Evolutionary conservation across 2,888 invertebrate genomes (phyloP), one percentile per base, ranked within the genome.

Genomic region (Eupithecia centaureata): DNA sequence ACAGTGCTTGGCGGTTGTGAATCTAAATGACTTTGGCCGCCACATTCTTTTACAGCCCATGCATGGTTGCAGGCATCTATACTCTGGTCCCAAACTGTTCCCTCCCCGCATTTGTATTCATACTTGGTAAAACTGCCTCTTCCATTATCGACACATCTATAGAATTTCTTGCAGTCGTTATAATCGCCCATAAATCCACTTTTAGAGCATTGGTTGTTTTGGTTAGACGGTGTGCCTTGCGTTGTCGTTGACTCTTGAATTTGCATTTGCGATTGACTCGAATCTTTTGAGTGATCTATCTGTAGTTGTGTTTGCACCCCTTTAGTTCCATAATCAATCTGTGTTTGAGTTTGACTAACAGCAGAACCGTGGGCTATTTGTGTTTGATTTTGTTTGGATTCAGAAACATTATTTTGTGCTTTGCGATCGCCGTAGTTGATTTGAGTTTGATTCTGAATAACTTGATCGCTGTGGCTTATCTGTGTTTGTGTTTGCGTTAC

Each of bases 151-250:
- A 96, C 95, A 82, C 96, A 96, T 75, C 96, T 92, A 78, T 95
- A 95, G 84, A 96, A 96, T 80, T 95, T 96, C 61, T 90, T 94
- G 77, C 96, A 96, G 77, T 96, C 93, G 32, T 87, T 79, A 59
- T 63, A 54, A 77, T 88, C 87, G 79, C 95, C 94, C 78, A 95
- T 94, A 79, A 95, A 96, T 38, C 96, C 96, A 83, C 94, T 95
- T 66, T 75, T 64, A 18, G 70, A 65, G 61, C 77, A 77, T 47
- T 68, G 54, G 58, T 70, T 70, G 51, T 68, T 73, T 47, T 65
- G 61, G 42, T 61, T 59, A 32, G 62, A 25, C 59, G 63, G 69
- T 38, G 58, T 51, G 8, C 59, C 47, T 38, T 68, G 67, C 67
- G 47, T 75, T 67, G 82, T 80, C 27, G 80, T 78, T 63, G 80